Evolutionary conservation across 64 coral and sea anemone genomes (phyloP).

Genomic region (Stylophora pistillata): DNA sequence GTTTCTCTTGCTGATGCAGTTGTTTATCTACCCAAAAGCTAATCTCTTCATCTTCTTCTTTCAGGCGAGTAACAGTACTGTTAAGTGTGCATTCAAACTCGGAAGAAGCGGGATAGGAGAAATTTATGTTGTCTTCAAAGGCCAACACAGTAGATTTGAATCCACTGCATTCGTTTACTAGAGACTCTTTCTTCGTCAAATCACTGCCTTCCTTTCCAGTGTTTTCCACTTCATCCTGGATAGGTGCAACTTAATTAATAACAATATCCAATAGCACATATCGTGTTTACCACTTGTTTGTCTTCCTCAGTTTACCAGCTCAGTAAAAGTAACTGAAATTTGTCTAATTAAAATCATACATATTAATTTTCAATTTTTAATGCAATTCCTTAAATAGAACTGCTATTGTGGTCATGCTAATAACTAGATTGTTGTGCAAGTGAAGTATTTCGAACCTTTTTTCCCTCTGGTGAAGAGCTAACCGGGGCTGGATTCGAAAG

Average conservation of each 20-base stretch:
- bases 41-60: slow-evolving; percentile 12
- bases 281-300: too few relatives aligned
- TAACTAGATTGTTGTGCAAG: too few relatives aligned
- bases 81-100: neutral
- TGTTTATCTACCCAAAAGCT: slow-evolving; percentile 40
- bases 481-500: neutral
- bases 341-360: slow-evolving; percentile 9
- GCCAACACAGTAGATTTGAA: slow-evolving; percentile 4
- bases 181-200: slow-evolving; percentile 26
- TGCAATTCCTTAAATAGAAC: slow-evolving; percentile 10
- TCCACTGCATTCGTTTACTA: slow-evolving; percentile 23
- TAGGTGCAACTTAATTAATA: slow-evolving; percentile 19
- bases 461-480: too few relatives aligned
- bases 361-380: slow-evolving; percentile 23
- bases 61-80: neutral
- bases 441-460: too few relatives aligned
- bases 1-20: too few relatives aligned
- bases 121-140: neutral
- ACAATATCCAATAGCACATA: slow-evolving; percentile 2
- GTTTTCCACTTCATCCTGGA: slow-evolving; percentile 18
- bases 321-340: slow-evolving; percentile 11
- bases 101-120: too few relatives aligned
- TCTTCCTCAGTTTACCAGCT: too few relatives aligned
- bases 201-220: slow-evolving; percentile 16
- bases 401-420: slow-evolving; percentile 12